Evolutionary conservation across 1,140 invertebrate species (phyloP).

Genomic region (Pentalonia nigronervosa): DNA sequence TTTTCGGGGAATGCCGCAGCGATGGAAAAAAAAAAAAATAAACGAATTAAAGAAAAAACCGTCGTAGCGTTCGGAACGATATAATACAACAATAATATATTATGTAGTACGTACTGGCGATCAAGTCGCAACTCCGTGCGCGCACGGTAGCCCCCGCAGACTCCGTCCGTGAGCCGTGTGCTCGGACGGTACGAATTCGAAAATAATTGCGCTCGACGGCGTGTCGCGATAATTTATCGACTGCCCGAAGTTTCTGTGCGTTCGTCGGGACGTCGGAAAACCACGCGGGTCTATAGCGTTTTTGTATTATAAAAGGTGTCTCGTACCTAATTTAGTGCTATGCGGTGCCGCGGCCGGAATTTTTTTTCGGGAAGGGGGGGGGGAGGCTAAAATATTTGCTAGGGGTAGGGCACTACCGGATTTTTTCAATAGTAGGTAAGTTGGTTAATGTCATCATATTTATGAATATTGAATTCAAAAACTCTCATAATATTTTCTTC

Average conservation of each 20-base stretch:
- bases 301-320: too few relatives aligned
- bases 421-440: too few relatives aligned
- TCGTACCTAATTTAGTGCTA: too few relatives aligned
- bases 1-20: background rate
- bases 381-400: too few relatives aligned
- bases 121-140: slow-evolving; percentile 3
- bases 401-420: too few relatives aligned
- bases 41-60: slow-evolving; percentile 3
- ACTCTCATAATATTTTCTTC: too few relatives aligned
- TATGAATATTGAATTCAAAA: too few relatives aligned
- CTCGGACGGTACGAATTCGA: background rate
- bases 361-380: too few relatives aligned
- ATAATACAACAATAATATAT: background rate
- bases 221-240: slow-evolving; percentile 25
- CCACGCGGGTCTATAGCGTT: background rate
- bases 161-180: background rate
- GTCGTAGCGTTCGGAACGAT: background rate
- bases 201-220: background rate
- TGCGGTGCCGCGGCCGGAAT: too few relatives aligned
- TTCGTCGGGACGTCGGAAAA: background rate
- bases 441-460: too few relatives aligned
- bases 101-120: background rate
- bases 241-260: background rate
- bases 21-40: background rate
- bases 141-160: slow-evolving; percentile 14